Evolutionary conservation across 2,113 vertebrate species (phyloP).

Genomic region (Oreochromis tanganicae): DNA sequence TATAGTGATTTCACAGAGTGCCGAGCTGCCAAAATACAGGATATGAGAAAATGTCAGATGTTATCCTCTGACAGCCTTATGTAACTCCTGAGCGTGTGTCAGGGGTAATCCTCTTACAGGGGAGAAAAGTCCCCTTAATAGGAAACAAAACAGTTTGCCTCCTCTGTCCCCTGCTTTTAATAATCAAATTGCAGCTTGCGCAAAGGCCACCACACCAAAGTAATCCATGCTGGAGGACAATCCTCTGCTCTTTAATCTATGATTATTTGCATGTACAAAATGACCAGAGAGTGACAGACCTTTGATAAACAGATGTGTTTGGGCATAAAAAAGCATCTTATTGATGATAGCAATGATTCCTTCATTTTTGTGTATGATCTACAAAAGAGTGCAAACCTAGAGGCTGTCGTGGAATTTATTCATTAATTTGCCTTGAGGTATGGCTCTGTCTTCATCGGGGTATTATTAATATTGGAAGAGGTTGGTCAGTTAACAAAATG

Average conservation of each 20-base stretch:
- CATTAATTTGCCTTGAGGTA: background rate
- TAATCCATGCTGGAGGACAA: slow-evolving; percentile 54
- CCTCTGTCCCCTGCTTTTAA: slow-evolving; percentile 52
- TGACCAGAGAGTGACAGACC: background rate
- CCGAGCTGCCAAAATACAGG: slow-evolving; percentile 32
- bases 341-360: background rate
- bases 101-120: slow-evolving; percentile 60
- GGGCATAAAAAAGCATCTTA: slow-evolving; percentile 2
- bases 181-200: slow-evolving; percentile 58
- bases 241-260: slow-evolving; percentile 20
- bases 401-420: background rate
- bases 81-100: slow-evolving; percentile 54
- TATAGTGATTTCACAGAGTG: background rate
- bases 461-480: background rate
- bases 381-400: background rate
- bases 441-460: background rate
- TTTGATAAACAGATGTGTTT: slow-evolving; percentile 25
- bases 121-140: slow-evolving; percentile 31
- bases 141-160: slow-evolving; percentile 57
- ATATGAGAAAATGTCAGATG: slow-evolving; percentile 53
- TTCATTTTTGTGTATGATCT: background rate
- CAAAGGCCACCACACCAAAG: background rate
- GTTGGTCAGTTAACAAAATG: background rate
- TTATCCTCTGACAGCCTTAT: slow-evolving; percentile 59
- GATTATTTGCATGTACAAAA: slow-evolving; percentile 28